phyloP scores from a whole-genome alignment of 2,888 invertebrate genomes.

The Pollenia labialis region DNA sequence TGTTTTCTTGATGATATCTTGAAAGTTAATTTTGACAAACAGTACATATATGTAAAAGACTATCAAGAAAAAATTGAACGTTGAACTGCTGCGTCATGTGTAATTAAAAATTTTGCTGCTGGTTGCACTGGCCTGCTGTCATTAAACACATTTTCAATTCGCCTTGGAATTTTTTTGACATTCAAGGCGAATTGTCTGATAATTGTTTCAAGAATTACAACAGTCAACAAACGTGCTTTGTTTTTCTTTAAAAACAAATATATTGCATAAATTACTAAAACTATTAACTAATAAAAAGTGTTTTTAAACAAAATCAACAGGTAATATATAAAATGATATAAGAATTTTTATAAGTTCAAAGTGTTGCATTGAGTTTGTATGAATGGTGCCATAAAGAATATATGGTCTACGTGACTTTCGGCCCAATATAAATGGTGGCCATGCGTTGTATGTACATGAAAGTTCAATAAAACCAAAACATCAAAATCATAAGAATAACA shows the following conservation, averaged over 20 bases:
- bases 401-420: constrained; percentile 69
- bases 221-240: constrained; percentile 53
- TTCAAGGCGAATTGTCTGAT: background rate
- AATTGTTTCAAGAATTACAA: constrained; percentile 7
- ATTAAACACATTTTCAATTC: background rate
- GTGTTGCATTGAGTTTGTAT: background rate
- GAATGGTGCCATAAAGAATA: background rate
- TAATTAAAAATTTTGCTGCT: background rate
- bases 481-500: background rate
- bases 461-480: constrained; percentile 37
- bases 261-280: constrained; percentile 28
- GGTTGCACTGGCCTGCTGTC: background rate
- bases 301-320: constrained; percentile 27
- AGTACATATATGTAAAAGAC: too few species aligned
- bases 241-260: background rate
- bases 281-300: background rate
- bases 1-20: background rate
- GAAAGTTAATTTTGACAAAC: too few species aligned
- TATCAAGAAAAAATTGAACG: too few species aligned
- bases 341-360: background rate
- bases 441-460: constrained; percentile 6
- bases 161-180: too few species aligned
- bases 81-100: too few species aligned
- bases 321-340: constrained; percentile 24
- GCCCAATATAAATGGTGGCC: constrained; percentile 59